Conservation (phyloP, 2,888 invertebrate genomes). For the Tenthredo notha region DNA sequence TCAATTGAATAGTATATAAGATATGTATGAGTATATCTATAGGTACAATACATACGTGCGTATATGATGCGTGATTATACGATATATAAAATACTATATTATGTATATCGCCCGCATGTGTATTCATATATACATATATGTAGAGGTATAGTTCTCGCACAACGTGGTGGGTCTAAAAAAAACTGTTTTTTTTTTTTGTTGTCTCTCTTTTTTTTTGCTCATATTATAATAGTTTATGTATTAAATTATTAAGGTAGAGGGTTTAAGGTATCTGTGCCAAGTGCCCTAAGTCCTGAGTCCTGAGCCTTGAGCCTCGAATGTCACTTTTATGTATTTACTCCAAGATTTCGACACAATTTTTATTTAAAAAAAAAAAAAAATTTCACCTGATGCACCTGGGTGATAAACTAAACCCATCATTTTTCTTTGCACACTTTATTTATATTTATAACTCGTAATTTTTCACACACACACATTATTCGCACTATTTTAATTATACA, state of each 20-base stretch:
- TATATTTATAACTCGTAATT: no score
- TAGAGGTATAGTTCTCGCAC: background rate
- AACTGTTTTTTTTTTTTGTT: background rate
- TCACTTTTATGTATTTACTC: background rate
- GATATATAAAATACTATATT: background rate
- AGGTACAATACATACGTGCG: background rate
- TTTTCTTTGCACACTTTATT: no score
- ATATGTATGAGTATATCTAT: background rate
- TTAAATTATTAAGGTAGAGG: background rate
- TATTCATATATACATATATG: background rate
- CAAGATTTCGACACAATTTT: no score
- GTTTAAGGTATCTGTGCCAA: background rate
- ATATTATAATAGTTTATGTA: background rate
- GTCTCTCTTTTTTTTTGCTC: background rate
- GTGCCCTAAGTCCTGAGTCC: background rate
- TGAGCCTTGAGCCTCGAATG: background rate
- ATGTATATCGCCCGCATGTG: conserved; percentile 31
- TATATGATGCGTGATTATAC: background rate
- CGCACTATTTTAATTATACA: no score
- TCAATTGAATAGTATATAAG: background rate
- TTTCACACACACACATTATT: no score
- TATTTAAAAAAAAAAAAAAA: no score
- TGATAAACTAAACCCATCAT: no score
- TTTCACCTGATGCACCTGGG: no score
- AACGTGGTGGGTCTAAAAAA: background rate